Evolutionary conservation across 2,113 vertebrate genomes (phyloP), one percentile per base, ranked within the genome.

Genomic region (Lanius ludovicianus): DNA sequence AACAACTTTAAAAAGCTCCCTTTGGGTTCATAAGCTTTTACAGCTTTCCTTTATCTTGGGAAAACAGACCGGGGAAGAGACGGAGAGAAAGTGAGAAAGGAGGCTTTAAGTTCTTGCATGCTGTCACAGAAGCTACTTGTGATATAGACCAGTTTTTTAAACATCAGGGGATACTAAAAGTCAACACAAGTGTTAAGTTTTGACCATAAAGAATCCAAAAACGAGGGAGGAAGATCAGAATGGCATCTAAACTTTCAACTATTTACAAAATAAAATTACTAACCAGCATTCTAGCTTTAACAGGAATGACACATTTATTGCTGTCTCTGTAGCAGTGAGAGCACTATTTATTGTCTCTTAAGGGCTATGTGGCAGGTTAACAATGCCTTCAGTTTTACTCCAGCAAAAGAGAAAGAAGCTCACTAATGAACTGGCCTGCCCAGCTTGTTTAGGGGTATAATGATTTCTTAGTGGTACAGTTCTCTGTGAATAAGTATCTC

Each of bases 251-350:
- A 93, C 64, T 92, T 94, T 57, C 91, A 95, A 76, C 77, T 78
- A 71, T 80, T 96, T 96, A 94, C 87, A 93, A 96, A 97, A 96
- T 80, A 96, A 97, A 97, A 93, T 93, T 87, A 55, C 68, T 88
- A 93, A 77, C 74, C 9, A 21, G 64, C 74, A 94, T 88, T 82
- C 88, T 89, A 76, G 92, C 83, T 96, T 67, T 89, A 92, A 91
- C 84, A 92, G 90, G 81, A 93, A 95, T 63, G 96, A 95, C 87
- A 93, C 70, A 79, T 95, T 97, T 96, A 96, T 77, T 94, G 95
- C 92, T 94, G 91, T 87, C 68, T 84, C 64, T 79, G 81, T 89
- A 96, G 90, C 87, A 85, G 28, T 27, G 50, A 96, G 89, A 96
- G 70, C 83, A 67, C 90, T 94, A 93, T 97, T 97, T 97, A 92